Percentiles rank a stretch among this genome's conserved stretches.
Conservation (phyloP, 2,797 vertebrate genomes). For the Aldrovandia affinis region DNA sequence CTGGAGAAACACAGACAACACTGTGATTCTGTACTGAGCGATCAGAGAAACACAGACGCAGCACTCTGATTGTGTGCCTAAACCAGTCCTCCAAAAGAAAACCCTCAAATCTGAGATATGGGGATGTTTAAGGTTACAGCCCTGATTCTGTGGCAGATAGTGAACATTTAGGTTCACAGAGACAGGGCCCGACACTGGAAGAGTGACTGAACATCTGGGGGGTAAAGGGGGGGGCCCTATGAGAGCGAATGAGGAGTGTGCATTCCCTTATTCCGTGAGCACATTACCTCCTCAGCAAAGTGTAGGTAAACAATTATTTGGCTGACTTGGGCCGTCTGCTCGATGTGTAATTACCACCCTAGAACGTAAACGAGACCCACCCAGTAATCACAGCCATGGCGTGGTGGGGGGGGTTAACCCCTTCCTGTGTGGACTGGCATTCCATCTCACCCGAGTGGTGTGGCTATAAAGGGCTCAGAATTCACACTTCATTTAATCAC, state of each 20-base stretch:
- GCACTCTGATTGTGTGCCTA: too few relatives aligned
- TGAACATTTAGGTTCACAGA: not conserved
- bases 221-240: not conserved
- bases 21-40: too few relatives aligned
- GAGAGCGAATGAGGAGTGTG: not conserved
- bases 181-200: not conserved
- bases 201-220: not conserved
- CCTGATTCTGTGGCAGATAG: not conserved
- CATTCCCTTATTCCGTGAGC: not conserved
- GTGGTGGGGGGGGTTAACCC: not conserved
- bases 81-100: too few relatives aligned
- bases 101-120: not conserved
- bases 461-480: too few relatives aligned
- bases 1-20: too few relatives aligned
- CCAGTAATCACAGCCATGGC: slow-evolving; percentile 42
- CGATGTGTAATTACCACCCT: slow-evolving; percentile 48
- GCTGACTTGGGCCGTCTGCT: slow-evolving; percentile 32
- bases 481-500: too few relatives aligned
- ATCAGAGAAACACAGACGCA: too few relatives aligned
- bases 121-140: not conserved
- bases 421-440: too few relatives aligned
- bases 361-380: slow-evolving; percentile 49
- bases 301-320: slow-evolving; percentile 51
- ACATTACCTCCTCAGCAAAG: slow-evolving; percentile 23
- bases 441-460: too few relatives aligned